Base-by-base conservation (phyloP, 2,113 vertebrate genomes). In the Chlamydotis undulata region DNA sequence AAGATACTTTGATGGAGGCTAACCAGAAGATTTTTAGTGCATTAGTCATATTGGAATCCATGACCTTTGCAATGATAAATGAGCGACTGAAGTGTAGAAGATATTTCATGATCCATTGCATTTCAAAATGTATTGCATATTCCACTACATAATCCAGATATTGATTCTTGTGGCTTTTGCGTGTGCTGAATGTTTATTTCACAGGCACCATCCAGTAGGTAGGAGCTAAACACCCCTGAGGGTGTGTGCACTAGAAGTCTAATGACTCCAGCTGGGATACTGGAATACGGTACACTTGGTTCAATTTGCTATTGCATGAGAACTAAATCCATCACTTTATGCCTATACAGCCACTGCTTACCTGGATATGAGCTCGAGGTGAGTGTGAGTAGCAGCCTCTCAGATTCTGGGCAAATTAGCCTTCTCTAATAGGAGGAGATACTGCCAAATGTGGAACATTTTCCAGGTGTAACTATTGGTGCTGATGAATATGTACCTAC, bases 31-130 rank as follows among this genome's bases (percentile, higher is more conserved):
- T 53, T 83, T 83, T 90, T 61, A 74, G 41, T 86, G 19, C 47
- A 57, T 79, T 93, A 93, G 61, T 89, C 53, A 49, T 64, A 35
- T 52, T 75, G 45, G 50, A 93, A 76, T 71, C 61, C 35, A 64
- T 80, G 77, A 93, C 91, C 69, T 96, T 92, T 89, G 53, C n/a
- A 89, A 76, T 79, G 70, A 87, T 89, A 79, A 93, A 91, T 87
- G 70, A 89, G 64, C 17, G 45, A 47, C 35, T 47, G 53, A 83
- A 69, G 21, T 65, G 31, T 52, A 52, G 41, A 76, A 87, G 65
- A 45, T 89, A 76, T 82, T 93, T 94, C 39, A 76, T 73, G 70
- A 91, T n/a, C 35, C n/a, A 60, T 41, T 82, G 61, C 69, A 56
- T 89, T 93, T 76, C 53, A 89, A 69, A 92, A 89, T 64, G 5